Base-by-base conservation (phyloP, 2,888 invertebrate genomes). In the Venusia cambrica region DNA sequence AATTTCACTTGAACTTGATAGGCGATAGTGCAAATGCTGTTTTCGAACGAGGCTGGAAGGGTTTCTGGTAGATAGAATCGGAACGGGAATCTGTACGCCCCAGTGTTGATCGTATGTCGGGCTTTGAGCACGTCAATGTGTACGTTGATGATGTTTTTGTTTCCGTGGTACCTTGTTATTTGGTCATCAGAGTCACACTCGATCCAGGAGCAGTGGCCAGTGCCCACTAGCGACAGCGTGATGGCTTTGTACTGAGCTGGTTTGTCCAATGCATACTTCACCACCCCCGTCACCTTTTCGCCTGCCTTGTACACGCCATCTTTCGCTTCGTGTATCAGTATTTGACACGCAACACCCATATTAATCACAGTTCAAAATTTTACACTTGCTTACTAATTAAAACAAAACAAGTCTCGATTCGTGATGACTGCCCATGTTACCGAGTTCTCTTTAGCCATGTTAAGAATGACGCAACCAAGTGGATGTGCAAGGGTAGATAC, bases 251-350 rank as follows among this genome's bases (percentile, higher is more conserved):
- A 54, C 4, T 45, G 42, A 0, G 47, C 51, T 1, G 51, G 36
- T 27, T 52, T 26, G 5, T 57, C 51, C n/a, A 57, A 10, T 0
- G 19, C 12, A 5, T 55, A 62, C 16, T 51, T 52, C 2, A 61
- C 36, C 2, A 43, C 19, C 0, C 60, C 63, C n/a, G 31, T 22
- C 2, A 65, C 46, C 2, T 26, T 5, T 18, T 49, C 17, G 2
- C 59, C 62, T 1, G 57, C 40, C 33, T 22, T 48, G 25, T 49
- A 48, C 1, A 52, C 28, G 0, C 47, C 47, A 19, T 45, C 41
- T 4, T 22, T 20, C 5, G 49, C 32, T 12, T 29, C 47, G n/a
- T 38, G 35, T 1, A 56, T 17, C 10, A 52, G 22, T 33, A 65
- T 57, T 38, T 52, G 33, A 26, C 56, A 65, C 15, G 25, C 6